Evolutionary conservation across 2,113 vertebrate genomes (phyloP).

Genomic region (Gallinago media): DNA sequence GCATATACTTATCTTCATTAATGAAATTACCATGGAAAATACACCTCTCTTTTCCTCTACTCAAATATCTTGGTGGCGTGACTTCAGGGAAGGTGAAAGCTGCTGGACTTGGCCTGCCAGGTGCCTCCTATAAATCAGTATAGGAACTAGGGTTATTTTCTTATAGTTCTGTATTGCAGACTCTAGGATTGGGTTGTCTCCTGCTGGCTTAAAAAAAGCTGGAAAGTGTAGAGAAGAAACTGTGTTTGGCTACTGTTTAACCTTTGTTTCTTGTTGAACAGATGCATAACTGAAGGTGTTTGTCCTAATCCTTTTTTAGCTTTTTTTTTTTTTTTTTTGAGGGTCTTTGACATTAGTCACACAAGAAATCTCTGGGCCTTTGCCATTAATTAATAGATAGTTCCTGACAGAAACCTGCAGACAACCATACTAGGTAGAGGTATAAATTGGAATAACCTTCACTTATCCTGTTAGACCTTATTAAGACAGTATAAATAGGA

Average conservation of each 20-base stretch:
- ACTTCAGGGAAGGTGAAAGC: background rate
- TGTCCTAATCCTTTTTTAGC: background rate
- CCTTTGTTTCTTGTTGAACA: background rate
- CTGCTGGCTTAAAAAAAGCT: background rate
- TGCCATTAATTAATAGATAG: background rate
- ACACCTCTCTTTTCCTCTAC: background rate
- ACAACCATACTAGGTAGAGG: background rate
- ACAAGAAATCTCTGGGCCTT: background rate
- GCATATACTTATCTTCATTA: background rate
- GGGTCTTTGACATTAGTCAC: background rate
- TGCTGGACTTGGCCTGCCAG: background rate
- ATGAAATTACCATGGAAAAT: background rate
- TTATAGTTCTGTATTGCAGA: background rate
- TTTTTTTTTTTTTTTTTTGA: background rate
- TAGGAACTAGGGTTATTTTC: background rate
- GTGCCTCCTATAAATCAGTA: background rate
- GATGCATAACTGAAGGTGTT: background rate
- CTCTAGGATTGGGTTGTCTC: background rate
- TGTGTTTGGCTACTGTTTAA: background rate
- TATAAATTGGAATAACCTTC: background rate
- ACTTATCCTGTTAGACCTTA: background rate
- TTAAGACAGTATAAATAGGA: conserved; percentile 18
- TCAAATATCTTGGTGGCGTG: fast-evolving
- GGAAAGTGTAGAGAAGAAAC: background rate
- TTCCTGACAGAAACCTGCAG: background rate